Percentiles rank a stretch among this genome's conserved stretches.
Evolutionary conservation across 1,140 invertebrate species (phyloP).

Genomic region (Carcinoscorpius rotundicauda): DNA sequence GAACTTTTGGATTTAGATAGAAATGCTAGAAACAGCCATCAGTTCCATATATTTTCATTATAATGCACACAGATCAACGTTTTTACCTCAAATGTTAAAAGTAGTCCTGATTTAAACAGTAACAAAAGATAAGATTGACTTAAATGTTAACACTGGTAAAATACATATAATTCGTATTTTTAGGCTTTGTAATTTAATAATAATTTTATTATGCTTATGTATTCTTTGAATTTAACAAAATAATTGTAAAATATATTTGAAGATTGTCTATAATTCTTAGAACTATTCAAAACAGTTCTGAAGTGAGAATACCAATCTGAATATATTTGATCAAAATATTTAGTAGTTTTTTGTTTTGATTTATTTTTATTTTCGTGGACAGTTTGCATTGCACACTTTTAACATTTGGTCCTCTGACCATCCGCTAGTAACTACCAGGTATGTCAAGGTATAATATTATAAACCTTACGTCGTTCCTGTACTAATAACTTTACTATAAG

Average conservation of each 20-base stretch:
- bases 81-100: not conserved
- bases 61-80: constrained; percentile 7
- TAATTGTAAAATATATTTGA: not conserved
- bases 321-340: constrained; percentile 3
- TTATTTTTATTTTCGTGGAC: not conserved
- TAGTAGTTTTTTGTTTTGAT: too few relatives aligned
- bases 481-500: constrained; percentile 4
- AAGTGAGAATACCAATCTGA: not conserved
- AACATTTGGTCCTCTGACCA: constrained; percentile 8
- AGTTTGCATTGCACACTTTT: constrained; percentile 11
- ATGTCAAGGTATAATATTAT: not conserved
- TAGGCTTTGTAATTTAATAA: not conserved
- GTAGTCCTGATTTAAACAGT: not conserved
- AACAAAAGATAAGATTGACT: not conserved
- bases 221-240: not conserved
- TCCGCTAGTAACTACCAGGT: not conserved
- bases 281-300: not conserved
- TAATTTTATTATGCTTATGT: not conserved
- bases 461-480: not conserved
- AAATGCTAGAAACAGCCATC: constrained; percentile 11
- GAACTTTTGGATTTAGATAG: constrained; percentile 4
- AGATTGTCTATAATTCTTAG: not conserved
- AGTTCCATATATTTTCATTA: constrained; percentile 1
- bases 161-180: not conserved
- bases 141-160: not conserved